Evolutionary conservation across 2,888 invertebrate species (phyloP).

Genomic region (Cryptocephalus primarius): DNA sequence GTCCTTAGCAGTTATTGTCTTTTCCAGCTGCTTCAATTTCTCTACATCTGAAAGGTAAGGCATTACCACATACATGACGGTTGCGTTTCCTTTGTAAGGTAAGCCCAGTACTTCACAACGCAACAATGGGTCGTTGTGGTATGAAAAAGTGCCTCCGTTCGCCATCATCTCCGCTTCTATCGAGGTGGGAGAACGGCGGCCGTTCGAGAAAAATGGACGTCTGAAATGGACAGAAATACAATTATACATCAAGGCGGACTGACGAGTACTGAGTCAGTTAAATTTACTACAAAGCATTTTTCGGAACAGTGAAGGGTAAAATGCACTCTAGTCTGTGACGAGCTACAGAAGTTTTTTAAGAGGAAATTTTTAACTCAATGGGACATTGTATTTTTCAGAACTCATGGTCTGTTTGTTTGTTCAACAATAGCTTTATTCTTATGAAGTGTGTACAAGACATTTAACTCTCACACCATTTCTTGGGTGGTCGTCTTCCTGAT

Average conservation of each 20-base stretch:
- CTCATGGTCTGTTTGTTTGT: no score
- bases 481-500: no score
- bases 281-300: no score
- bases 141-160: conserved; percentile 49
- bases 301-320: no score
- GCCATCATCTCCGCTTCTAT: conserved; percentile 54
- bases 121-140: conserved; percentile 40
- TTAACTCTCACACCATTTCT: no score
- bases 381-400: not conserved
- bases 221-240: conserved; percentile 30
- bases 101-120: conserved; percentile 54
- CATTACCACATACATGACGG: conserved; percentile 55
- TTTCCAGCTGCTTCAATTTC: conserved; percentile 41
- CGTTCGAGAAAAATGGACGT: conserved; percentile 45
- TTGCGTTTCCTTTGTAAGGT: conserved; percentile 58
- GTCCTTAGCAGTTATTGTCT: conserved; percentile 37
- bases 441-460: no score
- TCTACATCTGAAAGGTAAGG: conserved; percentile 43
- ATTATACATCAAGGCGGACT: no score
- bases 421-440: no score
- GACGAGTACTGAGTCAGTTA: no score
- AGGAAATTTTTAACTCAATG: no score
- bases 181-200: conserved; percentile 33
- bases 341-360: no score
- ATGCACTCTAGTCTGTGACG: no score